Evolutionary conservation across 2,113 vertebrate species (phyloP).

Genomic region (Psammodynastes pulverulentus): DNA sequence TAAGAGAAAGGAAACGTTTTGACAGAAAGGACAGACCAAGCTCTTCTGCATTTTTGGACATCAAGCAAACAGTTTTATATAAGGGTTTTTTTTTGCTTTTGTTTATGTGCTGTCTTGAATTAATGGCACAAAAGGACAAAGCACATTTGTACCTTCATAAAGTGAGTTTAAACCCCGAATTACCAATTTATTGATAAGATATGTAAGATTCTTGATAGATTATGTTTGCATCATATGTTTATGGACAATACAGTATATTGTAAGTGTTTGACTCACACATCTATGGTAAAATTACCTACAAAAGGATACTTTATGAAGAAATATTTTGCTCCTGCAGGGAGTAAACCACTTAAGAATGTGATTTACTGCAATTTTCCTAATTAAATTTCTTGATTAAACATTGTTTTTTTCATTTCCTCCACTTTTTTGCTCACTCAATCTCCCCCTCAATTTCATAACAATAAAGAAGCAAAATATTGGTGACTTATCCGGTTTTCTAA

Average conservation of each 20-base stretch:
- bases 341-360: background rate
- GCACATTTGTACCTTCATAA: constrained; percentile 20
- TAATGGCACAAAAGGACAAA: background rate
- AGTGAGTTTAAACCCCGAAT: constrained; percentile 6
- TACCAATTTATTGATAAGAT: constrained; percentile 17
- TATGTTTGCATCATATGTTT: background rate
- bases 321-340: constrained; percentile 2
- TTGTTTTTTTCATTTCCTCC: background rate
- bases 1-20: constrained; percentile 23
- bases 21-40: constrained; percentile 27
- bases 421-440: background rate
- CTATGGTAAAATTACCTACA: background rate
- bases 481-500: background rate
- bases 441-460: background rate
- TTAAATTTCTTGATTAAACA: background rate
- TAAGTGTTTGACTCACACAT: background rate
- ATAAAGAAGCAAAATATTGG: background rate
- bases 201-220: background rate
- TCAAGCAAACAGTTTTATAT: constrained; percentile 39
- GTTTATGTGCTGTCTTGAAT: background rate
- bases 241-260: accelerated
- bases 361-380: background rate
- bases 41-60: constrained; percentile 39
- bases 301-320: background rate
- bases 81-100: background rate